Evolutionary conservation across 1,140 invertebrate genomes (phyloP), one percentile per base, ranked within the genome.

Genomic region (Wasmannia auropunctata): DNA sequence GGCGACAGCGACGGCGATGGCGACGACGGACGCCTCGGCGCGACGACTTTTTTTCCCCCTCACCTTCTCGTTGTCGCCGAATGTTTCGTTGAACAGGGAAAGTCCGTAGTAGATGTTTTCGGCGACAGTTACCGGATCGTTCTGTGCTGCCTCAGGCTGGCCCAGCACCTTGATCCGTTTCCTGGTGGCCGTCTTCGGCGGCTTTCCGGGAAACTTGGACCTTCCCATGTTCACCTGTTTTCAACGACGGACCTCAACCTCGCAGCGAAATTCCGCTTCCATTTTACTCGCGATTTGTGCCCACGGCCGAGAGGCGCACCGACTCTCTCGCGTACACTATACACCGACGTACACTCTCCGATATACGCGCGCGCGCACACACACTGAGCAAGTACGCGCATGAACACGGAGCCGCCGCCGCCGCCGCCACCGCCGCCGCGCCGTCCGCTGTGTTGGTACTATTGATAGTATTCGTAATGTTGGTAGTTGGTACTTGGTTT

Each of bases 131-230:
- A 94, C 94, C 92, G 94, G 94, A 93, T 95, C 95, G 90, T 91
- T 94, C 93, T 95, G 94, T 90, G 93, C 90, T 90, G 95, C 94
- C 91, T 96, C 95, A 88, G 95, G 95, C 89, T 96, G 94, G 91
- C 96, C 95, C 93, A 97, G 96, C 94, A 97, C 97, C 96, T 97
- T 97, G 93, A 97, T 96, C 95, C 97, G 96, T 94, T 97, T 97
- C 96, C 97, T 97, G 95, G 97, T 97, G 93, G 97, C 97, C 95
- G 97, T 97, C 96, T 98, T 98, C 89, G 97, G 96, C 94, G 97
- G 97, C 96, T 97, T 98, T 90, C 97, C 97, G 93, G 97, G 97
- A 96, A 98, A 98, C 96, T 97, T 97, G 94, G 97, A 96, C 93
- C 96, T 96, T 88, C 95, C 96, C 96, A 96, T 96, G 93, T 95